phyloP scores from a whole-genome alignment of 2,888 invertebrate genomes.

The Chrysotoxum bicinctum region DNA sequence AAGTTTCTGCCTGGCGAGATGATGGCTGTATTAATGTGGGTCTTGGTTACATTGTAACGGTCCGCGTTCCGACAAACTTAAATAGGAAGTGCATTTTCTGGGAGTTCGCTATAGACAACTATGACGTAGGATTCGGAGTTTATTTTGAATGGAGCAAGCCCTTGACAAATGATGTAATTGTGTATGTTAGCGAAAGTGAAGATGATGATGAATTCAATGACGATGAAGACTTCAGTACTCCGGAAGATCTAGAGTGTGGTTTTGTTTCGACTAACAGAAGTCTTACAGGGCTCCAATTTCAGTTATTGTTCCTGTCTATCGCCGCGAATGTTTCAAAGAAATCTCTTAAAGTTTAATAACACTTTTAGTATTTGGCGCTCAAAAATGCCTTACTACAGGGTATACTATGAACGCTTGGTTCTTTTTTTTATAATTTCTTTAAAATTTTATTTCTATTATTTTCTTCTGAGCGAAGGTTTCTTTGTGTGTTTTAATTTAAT shows the following conservation, averaged over 20 bases:
- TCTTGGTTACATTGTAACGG: conserved; percentile 98
- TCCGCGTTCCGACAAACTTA: conserved; percentile 96
- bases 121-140: conserved; percentile 98
- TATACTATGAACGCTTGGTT: conserved; percentile 93
- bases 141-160: conserved; percentile 99
- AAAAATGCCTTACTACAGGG: conserved; percentile 99
- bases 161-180: conserved; percentile 90
- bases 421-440: conserved; percentile 6
- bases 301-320: conserved; percentile 95
- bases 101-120: conserved; percentile 99
- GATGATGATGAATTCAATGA: conserved; percentile 85
- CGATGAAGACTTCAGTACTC: conserved; percentile 81
- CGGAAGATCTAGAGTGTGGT: conserved; percentile 86
- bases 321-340: conserved; percentile 97
- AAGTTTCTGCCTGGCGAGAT: conserved; percentile 89
- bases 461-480: neutral
- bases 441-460: conserved; percentile 14
- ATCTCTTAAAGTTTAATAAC: conserved; percentile 99
- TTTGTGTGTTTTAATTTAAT: conserved; percentile 35
- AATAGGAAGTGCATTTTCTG: conserved; percentile 97
- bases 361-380: conserved; percentile 99
- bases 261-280: conserved; percentile 77
- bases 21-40: conserved; percentile 96
- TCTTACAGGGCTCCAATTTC: conserved; percentile 82
- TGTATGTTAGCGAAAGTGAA: conserved; percentile 97